phyloP scores from a whole-genome alignment of 2,113 vertebrate species.

The Sphyrna mokarran region DNA sequence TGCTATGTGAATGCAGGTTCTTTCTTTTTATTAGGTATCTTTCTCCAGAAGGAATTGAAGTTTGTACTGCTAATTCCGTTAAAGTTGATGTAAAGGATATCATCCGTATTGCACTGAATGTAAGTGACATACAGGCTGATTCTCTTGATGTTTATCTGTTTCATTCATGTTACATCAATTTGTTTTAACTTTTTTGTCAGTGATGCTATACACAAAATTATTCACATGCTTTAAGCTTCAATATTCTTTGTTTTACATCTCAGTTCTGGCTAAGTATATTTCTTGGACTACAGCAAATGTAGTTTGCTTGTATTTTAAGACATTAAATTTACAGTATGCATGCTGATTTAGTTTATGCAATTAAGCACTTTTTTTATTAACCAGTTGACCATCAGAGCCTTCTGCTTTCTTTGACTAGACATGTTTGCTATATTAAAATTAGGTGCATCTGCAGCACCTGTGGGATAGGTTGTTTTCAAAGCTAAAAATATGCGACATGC shows the following conservation, averaged over 20 bases:
- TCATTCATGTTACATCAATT: neutral
- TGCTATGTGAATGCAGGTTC: neutral
- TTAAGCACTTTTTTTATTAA: neutral
- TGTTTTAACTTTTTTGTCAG: neutral
- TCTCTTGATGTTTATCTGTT: neutral
- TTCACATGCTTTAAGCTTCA: neutral
- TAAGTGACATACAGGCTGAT: conserved; percentile 57
- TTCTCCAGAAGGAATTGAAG: conserved; percentile 86
- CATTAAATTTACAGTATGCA: neutral
- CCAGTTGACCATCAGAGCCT: neutral
- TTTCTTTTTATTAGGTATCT: conserved; percentile 75
- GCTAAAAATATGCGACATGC: neutral
- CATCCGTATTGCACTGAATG: conserved; percentile 84
- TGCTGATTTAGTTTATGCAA: neutral
- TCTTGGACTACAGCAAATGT: neutral
- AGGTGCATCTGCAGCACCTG: neutral
- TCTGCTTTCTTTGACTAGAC: neutral
- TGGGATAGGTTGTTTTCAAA: neutral
- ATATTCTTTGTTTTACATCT: neutral
- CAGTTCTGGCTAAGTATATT: neutral
- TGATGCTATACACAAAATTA: neutral
- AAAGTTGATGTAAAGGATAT: conserved; percentile 71
- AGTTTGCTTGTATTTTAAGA: neutral
- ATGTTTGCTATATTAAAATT: neutral
- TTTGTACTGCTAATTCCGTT: conserved; percentile 73